These are phyloP conservation scores for Eurosta solidaginis DNA, from an alignment of 1,140 invertebrate genomes.

Conservation along the genomic window DNA sequence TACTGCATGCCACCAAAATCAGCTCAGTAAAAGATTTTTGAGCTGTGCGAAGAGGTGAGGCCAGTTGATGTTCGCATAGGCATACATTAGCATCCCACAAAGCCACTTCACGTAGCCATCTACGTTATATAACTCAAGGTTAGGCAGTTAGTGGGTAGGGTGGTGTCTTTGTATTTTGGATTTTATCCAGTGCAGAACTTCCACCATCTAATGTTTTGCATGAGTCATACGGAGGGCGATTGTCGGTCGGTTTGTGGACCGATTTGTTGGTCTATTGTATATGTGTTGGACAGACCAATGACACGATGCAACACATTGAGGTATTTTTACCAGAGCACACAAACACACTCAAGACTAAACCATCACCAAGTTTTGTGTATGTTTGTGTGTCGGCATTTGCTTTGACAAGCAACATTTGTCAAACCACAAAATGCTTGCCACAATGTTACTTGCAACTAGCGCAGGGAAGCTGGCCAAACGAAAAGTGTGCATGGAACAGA, in stretches of 20 bases:
- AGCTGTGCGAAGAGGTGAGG: neutral
- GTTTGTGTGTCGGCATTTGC: neutral
- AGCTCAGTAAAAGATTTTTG: neutral
- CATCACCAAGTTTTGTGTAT: neutral
- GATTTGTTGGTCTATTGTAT: neutral
- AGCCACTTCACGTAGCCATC: conserved; percentile 13
- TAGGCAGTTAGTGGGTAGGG: neutral
- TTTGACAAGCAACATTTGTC: conserved; percentile 27
- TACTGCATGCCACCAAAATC: conserved; percentile 8
- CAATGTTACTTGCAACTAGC: conserved; percentile 19
- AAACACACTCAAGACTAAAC: neutral
- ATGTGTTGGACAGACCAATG: conserved; percentile 7
- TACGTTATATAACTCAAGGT: neutral
- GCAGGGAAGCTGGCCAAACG: neutral
- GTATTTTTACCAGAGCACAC: neutral
- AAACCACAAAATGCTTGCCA: conserved; percentile 18
- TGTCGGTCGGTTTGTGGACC: neutral
- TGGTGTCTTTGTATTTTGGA: neutral
- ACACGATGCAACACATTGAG: neutral
- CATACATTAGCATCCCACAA: conserved; percentile 13
- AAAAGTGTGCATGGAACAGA: neutral
- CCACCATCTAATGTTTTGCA: neutral
- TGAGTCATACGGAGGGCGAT: too few relatives aligned
- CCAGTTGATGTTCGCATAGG: neutral
- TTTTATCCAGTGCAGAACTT: neutral